Base-by-base conservation (phyloP, 2,797 vertebrate species). In the Benthosema pterotum region DNA sequence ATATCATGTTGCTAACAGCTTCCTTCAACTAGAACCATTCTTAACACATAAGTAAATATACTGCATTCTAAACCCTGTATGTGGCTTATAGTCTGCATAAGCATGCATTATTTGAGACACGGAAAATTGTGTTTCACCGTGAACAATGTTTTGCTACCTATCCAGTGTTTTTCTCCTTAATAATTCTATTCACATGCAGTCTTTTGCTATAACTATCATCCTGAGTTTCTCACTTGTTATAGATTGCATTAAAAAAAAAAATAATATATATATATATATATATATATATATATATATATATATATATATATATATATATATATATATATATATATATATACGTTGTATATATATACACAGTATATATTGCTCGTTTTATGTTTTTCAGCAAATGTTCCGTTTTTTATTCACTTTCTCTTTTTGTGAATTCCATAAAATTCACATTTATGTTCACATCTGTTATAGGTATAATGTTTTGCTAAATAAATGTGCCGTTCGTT, bases 71-170 rank as follows among this genome's bases (percentile, higher is more conserved):
- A 45, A 63, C 18, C 49, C 42, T 77, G 53, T 47, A 38, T 62
- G 65, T 71, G 67, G 52, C 65, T 58, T 65, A 54, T 1, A 9
- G 32, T 58, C 42, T 72, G 46, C 77, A 57, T 43, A 65, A 62
- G 43, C 47, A 9, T 45, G 38, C 22, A 65, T 12, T 45, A 17
- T 48, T 2, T 25, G 25, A 18, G 14, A 2, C 14, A 58, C 47
- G 47, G 15, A 9, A 28, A 15, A 11, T 5, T 16, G 38, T 17
- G 8, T 13, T n/a, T 60, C 32, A 15, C 49, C 46, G n/a, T 8
- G 42, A 17, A 51, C n/a, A 12, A 22, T 65, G 42, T 68, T 62
- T 45, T 42, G 25, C 12, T 62, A 11, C 16, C 46, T 51, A 1
- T 61, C n/a, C 49, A 46, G 52, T 32, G 11, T 32, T 25, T 22